Percentiles rank a stretch among this genome's conserved stretches.
Evolutionary conservation across 1,140 invertebrate genomes (phyloP).

Genomic region (Platyscapa corneri): DNA sequence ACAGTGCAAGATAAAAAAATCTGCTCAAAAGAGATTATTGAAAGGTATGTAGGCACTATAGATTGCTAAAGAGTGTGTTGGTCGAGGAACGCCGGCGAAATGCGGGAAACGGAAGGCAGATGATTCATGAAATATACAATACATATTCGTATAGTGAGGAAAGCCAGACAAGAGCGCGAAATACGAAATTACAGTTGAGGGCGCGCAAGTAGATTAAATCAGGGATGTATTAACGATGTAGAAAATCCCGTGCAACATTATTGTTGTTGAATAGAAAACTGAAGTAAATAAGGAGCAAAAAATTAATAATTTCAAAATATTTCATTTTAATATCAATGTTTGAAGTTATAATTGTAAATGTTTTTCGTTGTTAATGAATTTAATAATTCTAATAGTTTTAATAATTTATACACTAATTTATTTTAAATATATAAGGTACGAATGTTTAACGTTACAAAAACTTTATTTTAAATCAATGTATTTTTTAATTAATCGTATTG

Average conservation of each 20-base stretch:
- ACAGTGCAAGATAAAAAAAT: neutral
- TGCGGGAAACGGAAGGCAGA: conserved; percentile 22
- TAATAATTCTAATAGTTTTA: no score
- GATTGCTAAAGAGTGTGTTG: neutral
- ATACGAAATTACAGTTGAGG: neutral
- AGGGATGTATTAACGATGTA: no score
- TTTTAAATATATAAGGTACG: no score
- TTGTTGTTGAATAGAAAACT: neutral
- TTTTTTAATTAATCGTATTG: no score
- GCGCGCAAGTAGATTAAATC: neutral
- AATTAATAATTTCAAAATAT: no score
- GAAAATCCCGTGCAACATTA: neutral
- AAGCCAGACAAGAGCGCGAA: neutral
- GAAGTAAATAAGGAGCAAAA: no score
- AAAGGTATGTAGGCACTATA: neutral
- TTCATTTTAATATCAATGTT: no score
- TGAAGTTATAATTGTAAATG: no score
- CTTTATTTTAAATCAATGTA: no score
- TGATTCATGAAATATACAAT: neutral
- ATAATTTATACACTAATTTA: no score
- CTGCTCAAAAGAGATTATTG: neutral
- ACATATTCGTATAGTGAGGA: neutral
- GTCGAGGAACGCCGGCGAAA: conserved; percentile 1
- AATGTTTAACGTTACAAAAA: no score
- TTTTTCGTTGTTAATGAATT: no score